Evolutionary conservation across 2,797 vertebrate species (phyloP).

Genomic region (Euphonia xanthogaster): DNA sequence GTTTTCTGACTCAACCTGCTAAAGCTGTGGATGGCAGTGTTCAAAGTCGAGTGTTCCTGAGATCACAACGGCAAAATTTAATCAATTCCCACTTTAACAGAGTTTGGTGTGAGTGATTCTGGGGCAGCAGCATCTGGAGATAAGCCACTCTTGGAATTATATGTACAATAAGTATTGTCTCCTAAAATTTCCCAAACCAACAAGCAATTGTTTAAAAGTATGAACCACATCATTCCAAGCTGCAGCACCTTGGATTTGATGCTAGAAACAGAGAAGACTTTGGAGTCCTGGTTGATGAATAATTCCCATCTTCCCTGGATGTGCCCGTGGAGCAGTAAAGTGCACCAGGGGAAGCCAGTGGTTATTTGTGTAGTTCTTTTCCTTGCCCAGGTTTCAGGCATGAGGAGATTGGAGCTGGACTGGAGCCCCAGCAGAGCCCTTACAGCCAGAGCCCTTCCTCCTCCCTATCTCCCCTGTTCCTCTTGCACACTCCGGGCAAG

Average conservation of each 20-base stretch:
- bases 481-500: conserved; percentile 37
- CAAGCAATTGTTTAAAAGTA: neutral
- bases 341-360: accelerated
- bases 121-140: neutral
- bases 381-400: neutral
- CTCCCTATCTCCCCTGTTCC: neutral
- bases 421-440: neutral
- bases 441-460: conserved; percentile 4
- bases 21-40: neutral
- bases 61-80: neutral
- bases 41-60: neutral
- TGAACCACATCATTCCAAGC: neutral
- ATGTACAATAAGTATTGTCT: neutral
- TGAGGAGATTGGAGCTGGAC: neutral
- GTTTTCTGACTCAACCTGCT: neutral
- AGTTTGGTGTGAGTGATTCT: neutral
- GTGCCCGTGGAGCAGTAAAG: accelerated
- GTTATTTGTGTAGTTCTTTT: neutral
- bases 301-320: accelerated
- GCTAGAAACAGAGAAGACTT: neutral
- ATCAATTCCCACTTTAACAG: neutral
- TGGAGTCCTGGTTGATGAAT: neutral
- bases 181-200: neutral
- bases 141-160: neutral
- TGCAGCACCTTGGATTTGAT: neutral